phyloP scores from a whole-genome alignment of 2,113 vertebrate species.

The Nyctibius bracteatus region DNA sequence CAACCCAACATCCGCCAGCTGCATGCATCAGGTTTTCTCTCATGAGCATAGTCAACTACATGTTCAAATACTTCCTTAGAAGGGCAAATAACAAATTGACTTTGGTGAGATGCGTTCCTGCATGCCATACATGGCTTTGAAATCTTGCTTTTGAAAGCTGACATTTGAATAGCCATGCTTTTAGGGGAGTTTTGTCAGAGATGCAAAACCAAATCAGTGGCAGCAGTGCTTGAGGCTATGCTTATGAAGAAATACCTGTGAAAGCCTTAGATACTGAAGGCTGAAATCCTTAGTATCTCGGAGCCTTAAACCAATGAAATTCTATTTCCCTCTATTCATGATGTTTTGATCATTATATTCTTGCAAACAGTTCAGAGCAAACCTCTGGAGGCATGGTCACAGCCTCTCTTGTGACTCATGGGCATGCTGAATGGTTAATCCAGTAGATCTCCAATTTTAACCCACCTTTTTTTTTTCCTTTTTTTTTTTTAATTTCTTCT shows the following conservation, averaged over 20 bases:
- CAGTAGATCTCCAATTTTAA: slow-evolving; percentile 74
- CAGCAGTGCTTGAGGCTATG: slow-evolving; percentile 79
- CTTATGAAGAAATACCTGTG: slow-evolving; percentile 89
- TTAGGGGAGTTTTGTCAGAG: slow-evolving; percentile 18
- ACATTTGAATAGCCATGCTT: background rate
- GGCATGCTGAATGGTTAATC: slow-evolving; percentile 92
- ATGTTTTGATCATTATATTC: slow-evolving; percentile 81
- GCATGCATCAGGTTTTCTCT: slow-evolving; percentile 87
- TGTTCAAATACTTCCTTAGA: slow-evolving; percentile 51
- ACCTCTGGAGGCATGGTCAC: slow-evolving; percentile 81
- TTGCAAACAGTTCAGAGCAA: slow-evolving; percentile 75
- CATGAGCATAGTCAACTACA: slow-evolving; percentile 80
- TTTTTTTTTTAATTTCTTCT: slow-evolving; percentile 42
- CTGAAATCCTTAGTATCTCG: slow-evolving; percentile 87
- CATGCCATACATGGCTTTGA: background rate
- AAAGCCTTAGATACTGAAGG: slow-evolving; percentile 89
- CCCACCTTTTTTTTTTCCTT: slow-evolving; percentile 57
- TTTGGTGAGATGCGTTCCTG: slow-evolving; percentile 6
- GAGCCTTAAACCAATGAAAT: slow-evolving; percentile 78
- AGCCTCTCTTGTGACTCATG: slow-evolving; percentile 81
- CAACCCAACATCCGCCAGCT: slow-evolving; percentile 89
- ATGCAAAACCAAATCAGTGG: slow-evolving; percentile 46
- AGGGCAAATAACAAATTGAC: slow-evolving; percentile 25
- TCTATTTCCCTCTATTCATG: slow-evolving; percentile 84
- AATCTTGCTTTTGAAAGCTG: slow-evolving; percentile 28